Evolutionary conservation across 2,113 vertebrate species (phyloP), one percentile per base, ranked within the genome.

Genomic region (Strigops habroptila): DNA sequence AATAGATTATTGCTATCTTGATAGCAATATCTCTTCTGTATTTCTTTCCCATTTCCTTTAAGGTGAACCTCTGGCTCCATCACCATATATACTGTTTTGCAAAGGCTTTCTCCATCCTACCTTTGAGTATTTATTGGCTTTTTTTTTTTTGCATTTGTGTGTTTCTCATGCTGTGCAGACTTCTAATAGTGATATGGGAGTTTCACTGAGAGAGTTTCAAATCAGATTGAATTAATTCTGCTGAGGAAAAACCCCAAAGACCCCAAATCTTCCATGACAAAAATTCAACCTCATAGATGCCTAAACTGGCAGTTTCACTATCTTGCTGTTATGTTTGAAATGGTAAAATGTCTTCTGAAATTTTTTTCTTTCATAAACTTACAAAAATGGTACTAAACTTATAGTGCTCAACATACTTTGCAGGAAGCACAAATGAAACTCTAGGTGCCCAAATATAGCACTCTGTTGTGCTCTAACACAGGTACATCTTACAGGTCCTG

Each of bases 381-480:
- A 10, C 51, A 88, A 77, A 76, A 70, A 68, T 24, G 12, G 51
- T 8, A 41, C 23, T 52, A 59, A 83, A 70, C 5, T 46, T 31
- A 30, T 2, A 16, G 15, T 12, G 4, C 15, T 63, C 24, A 41
- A 53, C 2, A 7, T 44, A 57, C 6, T 33, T 82, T 41, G 21
- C 71, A 75, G 39, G 51, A 86, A 78, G 23, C 51, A 60, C 24
- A 43, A 18, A 69, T 39, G 6, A 64, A 86, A 51, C 14, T 74
- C n/a, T 37, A 65, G 10, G 3, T 48, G 23, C 33, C 51, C 4
- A 73, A 70, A 60, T 2, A 5, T 24, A 52, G 24, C 9, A 25
- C n/a, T 44, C 17, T 3, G 2, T 5, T 0, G 1, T 71, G 10
- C 27, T 48, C 31, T 77, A 48, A 70, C 17, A 19, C 24, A 57